Evolutionary conservation across 2,888 invertebrate genomes (phyloP).

Genomic region (Rhagophthalmus giganteus): DNA sequence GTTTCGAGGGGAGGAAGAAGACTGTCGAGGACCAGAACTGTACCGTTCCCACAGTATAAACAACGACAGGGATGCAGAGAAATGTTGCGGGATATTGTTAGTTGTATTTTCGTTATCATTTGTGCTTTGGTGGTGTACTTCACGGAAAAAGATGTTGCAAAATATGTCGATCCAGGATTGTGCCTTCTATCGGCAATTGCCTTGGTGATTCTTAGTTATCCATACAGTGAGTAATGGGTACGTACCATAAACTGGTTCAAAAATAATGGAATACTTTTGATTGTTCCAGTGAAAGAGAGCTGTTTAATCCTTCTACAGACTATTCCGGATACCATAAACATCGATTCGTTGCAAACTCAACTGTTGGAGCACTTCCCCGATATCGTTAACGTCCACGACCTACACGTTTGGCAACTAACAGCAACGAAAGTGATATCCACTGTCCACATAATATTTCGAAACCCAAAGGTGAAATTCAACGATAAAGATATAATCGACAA

Average conservation of each 20-base stretch:
- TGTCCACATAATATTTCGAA: conserved; percentile 76
- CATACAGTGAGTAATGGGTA: conserved; percentile 68
- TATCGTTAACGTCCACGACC: conserved; percentile 78
- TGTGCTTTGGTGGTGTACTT: conserved; percentile 65
- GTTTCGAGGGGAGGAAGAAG: conserved; percentile 55
- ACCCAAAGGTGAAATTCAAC: conserved; percentile 60
- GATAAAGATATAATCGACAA: no score
- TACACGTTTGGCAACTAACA: conserved; percentile 88
- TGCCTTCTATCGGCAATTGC: conserved; percentile 74
- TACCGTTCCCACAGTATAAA: conserved; percentile 43
- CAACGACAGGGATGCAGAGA: conserved; percentile 64
- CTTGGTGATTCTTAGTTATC: conserved; percentile 75
- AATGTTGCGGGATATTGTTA: conserved; percentile 65
- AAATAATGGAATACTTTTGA: conserved; percentile 11
- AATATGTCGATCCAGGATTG: conserved; percentile 73
- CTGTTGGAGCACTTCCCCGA: conserved; percentile 69
- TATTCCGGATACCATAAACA: conserved; percentile 86
- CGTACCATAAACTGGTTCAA: neutral
- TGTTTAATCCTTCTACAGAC: conserved; percentile 88
- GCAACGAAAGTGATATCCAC: conserved; percentile 80
- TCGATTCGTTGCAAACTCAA: conserved; percentile 67
- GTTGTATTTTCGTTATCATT: conserved; percentile 75
- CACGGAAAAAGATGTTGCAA: conserved; percentile 64
- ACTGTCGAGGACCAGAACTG: conserved; percentile 54
- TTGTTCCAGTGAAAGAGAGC: conserved; percentile 79